phyloP scores from a whole-genome alignment of 2,797 vertebrate species.

The Distichodus sexfasciatus region DNA sequence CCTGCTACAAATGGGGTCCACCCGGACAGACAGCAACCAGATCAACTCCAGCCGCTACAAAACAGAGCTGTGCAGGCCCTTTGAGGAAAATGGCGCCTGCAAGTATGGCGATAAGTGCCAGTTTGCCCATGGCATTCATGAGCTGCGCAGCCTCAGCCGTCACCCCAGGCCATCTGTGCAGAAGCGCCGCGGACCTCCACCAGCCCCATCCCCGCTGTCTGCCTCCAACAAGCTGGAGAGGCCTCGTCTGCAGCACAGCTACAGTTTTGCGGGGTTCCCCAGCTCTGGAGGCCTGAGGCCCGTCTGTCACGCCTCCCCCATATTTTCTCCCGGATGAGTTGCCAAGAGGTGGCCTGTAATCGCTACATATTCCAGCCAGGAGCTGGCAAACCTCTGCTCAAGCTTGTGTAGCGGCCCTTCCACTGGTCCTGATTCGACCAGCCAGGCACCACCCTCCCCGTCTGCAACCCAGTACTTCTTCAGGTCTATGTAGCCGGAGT shows the following conservation, averaged over 20 bases:
- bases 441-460: conserved; percentile 69
- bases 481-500: conserved; percentile 91
- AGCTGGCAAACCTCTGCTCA: conserved; percentile 92
- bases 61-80: conserved; percentile 91
- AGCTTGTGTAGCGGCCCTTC: conserved; percentile 74
- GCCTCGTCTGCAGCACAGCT: conserved; percentile 96
- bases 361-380: conserved; percentile 98
- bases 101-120: conserved; percentile 94
- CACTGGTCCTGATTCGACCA: conserved; percentile 73
- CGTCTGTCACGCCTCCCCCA: conserved; percentile 92
- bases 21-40: conserved; percentile 73
- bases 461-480: conserved; percentile 87
- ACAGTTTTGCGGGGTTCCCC: conserved; percentile 95
- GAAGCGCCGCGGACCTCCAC: conserved; percentile 81
- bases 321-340: conserved; percentile 91
- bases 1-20: conserved; percentile 78
- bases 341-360: conserved; percentile 88
- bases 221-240: conserved; percentile 78
- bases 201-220: conserved; percentile 67
- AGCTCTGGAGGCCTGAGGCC: conserved; percentile 83
- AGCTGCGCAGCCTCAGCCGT: conserved; percentile 89
- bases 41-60: conserved; percentile 95
- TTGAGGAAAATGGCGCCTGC: conserved; percentile 90
- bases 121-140: conserved; percentile 89
- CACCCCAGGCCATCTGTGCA: conserved; percentile 94